Evolutionary conservation across 2,113 vertebrate species (phyloP).

Genomic region (Psittacula cyanocephala): DNA sequence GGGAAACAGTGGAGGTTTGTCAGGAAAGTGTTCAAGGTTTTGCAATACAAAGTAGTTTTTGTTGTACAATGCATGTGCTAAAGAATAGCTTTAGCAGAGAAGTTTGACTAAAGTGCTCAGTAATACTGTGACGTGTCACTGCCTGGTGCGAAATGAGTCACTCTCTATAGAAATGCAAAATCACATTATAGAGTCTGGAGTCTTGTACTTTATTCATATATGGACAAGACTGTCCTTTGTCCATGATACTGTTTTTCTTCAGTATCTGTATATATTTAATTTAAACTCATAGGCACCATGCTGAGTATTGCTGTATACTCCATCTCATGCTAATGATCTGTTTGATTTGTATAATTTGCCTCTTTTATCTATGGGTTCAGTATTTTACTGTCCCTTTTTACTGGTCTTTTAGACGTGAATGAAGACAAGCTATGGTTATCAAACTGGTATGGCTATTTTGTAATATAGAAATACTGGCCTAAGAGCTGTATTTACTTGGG

Average conservation of each 20-base stretch:
- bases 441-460: neutral
- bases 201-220: conserved; percentile 50
- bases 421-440: neutral
- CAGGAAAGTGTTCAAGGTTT: conserved; percentile 24
- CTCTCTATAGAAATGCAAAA: conserved; percentile 55
- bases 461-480: neutral
- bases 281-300: neutral
- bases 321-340: neutral
- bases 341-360: neutral
- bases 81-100: conserved; percentile 47
- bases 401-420: neutral
- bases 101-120: conserved; percentile 41
- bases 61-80: conserved; percentile 20
- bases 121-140: conserved; percentile 3
- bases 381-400: neutral
- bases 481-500: neutral
- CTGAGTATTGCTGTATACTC: neutral
- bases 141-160: conserved; percentile 75
- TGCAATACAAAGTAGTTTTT: conserved; percentile 66
- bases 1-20: conserved; percentile 56
- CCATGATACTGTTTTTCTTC: neutral
- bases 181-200: conserved; percentile 26
- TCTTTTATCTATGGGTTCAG: neutral
- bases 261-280: neutral
- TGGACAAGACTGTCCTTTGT: conserved; percentile 70